phyloP scores from a whole-genome alignment of 2,113 vertebrate species.

The Thomomys bottae region DNA sequence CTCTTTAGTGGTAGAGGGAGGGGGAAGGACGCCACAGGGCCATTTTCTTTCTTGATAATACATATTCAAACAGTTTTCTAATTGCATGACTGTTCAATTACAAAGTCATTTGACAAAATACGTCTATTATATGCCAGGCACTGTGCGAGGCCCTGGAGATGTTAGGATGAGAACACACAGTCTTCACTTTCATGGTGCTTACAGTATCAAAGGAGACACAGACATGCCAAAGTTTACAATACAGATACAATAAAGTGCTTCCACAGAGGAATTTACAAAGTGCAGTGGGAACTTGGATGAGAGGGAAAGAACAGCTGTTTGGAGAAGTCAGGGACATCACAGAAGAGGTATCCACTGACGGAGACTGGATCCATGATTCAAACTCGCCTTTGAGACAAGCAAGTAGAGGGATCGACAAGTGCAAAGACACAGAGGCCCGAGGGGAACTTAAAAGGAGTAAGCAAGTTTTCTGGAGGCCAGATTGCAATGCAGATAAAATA shows the following conservation, averaged over 20 bases:
- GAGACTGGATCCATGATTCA: neutral
- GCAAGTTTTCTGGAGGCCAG: constrained; percentile 29
- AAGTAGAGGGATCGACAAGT: neutral
- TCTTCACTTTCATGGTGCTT: constrained; percentile 47
- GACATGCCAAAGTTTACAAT: constrained; percentile 63
- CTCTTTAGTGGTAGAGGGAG: neutral
- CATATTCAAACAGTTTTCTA: constrained; percentile 41
- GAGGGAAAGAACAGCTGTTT: neutral
- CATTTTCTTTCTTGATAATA: constrained; percentile 35
- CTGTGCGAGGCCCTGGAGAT: constrained; percentile 39
- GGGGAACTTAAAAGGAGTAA: neutral
- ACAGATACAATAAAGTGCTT: constrained; percentile 72
- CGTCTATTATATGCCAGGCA: constrained; percentile 45
- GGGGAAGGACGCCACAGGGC: constrained; percentile 1
- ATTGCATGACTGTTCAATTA: constrained; percentile 47
- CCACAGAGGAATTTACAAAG: constrained; percentile 71
- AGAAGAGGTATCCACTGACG: constrained; percentile 53
- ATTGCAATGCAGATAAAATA: neutral
- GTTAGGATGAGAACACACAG: neutral
- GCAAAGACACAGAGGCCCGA: neutral
- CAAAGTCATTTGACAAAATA: constrained; percentile 51
- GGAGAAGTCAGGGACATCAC: constrained; percentile 22
- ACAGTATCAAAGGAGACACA: constrained; percentile 61
- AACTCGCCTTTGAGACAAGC: neutral
- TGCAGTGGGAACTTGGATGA: constrained; percentile 5